Conservation (phyloP, 64 coral and sea anemone genomes). For the Astreopora myriophthalma region DNA sequence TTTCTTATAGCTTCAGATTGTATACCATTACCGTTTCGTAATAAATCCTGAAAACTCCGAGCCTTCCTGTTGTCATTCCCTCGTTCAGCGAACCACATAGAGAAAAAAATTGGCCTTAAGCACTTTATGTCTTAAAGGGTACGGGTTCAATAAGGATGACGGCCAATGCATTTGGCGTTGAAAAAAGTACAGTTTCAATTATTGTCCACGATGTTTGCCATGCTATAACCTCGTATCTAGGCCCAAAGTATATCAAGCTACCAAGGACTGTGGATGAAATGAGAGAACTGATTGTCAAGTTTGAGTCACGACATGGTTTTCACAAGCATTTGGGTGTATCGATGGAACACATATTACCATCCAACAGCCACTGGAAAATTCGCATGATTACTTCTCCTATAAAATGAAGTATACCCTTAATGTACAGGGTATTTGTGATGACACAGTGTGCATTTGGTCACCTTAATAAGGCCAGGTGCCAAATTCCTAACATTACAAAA, state of each 20-base stretch:
- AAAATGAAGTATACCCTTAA: constrained; percentile 43
- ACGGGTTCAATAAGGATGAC: constrained; percentile 30
- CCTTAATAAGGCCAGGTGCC: not conserved
- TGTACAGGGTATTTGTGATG: constrained; percentile 42
- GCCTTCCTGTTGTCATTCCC: no score
- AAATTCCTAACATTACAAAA: not conserved
- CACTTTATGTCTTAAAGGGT: constrained; percentile 54
- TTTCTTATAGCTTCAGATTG: no score
- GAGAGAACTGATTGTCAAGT: not conserved
- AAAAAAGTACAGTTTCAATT: constrained; percentile 24
- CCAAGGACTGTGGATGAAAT: constrained; percentile 62
- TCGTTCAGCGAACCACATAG: no score
- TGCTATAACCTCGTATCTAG: not conserved
- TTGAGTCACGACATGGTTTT: constrained; percentile 32
- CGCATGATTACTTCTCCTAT: constrained; percentile 32
- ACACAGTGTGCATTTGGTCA: not conserved
- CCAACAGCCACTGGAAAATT: not conserved
- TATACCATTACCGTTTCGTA: no score
- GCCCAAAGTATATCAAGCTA: constrained; percentile 59
- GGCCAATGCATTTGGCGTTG: constrained; percentile 55
- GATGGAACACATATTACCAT: constrained; percentile 34
- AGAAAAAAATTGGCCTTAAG: constrained; percentile 11
- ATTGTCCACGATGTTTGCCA: constrained; percentile 28
- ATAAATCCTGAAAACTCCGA: no score
- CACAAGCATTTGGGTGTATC: constrained; percentile 30